Evolutionary conservation across 2,113 vertebrate species (phyloP), one percentile per base, ranked within the genome.

Genomic region (Piprites chloris): DNA sequence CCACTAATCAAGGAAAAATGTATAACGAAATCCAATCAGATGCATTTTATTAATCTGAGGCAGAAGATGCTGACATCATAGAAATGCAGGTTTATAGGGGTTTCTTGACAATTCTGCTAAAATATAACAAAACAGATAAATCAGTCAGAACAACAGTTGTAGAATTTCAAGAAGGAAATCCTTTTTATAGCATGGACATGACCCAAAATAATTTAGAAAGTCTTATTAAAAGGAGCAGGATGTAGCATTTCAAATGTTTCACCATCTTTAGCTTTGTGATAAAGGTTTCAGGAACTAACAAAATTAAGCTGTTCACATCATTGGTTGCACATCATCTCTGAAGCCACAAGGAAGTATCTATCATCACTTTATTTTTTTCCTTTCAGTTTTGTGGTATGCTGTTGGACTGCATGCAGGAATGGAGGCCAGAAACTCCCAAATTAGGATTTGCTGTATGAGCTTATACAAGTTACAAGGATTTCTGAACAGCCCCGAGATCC

Each of bases 331-430:
- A 0, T 84, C 39, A 35, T 47, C 76, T 85, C 83, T 81, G 82
- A 94, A 93, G 41, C 73, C 85, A 92, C 53, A 85, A 92, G 93
- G 93, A 97, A 91, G 90, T 91, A 90, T 14, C 76, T 85, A n/a
- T 95, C 85, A 96, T 67, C 83, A 81, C 65, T 37, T 84, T 49
- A 55, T 78, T 77, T 83, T 86, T 92, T 74, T 56, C 28, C 49
- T 81, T 68, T 86, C 69, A 46, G 33, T 33, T 87, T 49, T 71
- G 37, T 87, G 49, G 28, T 62, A 53, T 84, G 61, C 37, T 78
- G 32, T 55, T 88, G 63, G 44, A 84, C 37, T 92, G 41, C 44
- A n/a, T 14, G 30, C 8, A 49, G 83, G n/a, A 88, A 88, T 49
- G 55, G 59, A 87, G 65, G 44, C 27, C 50, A 93, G 82, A 91